A percentile compares a stretch with the other conserved stretches of the same genome.
Evolutionary conservation across 2,888 invertebrate species (phyloP).

Genomic region (Agonopterix subpropinquella): DNA sequence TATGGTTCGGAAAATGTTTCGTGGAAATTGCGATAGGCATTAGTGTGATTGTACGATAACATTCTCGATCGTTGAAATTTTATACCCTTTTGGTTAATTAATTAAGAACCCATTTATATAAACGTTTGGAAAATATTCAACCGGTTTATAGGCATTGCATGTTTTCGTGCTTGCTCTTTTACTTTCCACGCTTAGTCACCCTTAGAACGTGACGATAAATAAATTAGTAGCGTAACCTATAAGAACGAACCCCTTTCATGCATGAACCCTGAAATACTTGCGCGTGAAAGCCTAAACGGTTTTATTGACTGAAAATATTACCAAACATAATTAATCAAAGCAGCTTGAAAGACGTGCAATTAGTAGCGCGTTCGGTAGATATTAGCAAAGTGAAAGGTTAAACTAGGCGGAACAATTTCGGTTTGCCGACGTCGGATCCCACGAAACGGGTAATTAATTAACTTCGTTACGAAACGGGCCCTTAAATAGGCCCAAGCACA

Average conservation of each 20-base stretch:
- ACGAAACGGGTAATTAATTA: slow-evolving; percentile 37
- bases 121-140: no score
- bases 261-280: no score
- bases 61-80: not conserved
- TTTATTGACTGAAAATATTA: slow-evolving; percentile 12
- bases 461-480: slow-evolving; percentile 10
- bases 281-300: not conserved
- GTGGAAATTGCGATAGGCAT: slow-evolving; percentile 29
- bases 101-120: no score
- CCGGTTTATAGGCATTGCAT: no score
- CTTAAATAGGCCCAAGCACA: slow-evolving; percentile 10
- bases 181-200: no score
- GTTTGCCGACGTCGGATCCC: slow-evolving; percentile 17
- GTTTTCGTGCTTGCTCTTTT: no score
- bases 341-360: slow-evolving; percentile 28
- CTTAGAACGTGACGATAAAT: no score
- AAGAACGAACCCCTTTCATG: not conserved
- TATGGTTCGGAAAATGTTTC: slow-evolving; percentile 19
- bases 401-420: slow-evolving; percentile 34
- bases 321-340: slow-evolving; percentile 33
- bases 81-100: no score
- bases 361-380: slow-evolving; percentile 25
- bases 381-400: slow-evolving; percentile 23
- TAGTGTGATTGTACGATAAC: slow-evolving; percentile 14
- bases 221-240: not conserved